A percentile compares a stretch with the other conserved stretches of the same genome.
Conservation (phyloP, 2,888 invertebrate species). For the Drosophila fulvimacula region DNA sequence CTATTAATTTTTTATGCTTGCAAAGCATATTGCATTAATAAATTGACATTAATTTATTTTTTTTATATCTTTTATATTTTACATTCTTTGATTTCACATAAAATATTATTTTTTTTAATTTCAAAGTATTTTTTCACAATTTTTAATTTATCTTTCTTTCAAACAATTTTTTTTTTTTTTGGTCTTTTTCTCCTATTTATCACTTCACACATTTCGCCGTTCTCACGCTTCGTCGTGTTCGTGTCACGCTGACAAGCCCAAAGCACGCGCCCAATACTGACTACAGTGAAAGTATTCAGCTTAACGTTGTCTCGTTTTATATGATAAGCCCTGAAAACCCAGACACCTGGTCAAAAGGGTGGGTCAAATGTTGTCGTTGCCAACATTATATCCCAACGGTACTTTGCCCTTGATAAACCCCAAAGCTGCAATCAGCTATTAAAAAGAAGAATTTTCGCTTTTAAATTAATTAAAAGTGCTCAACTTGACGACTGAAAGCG, state of each 20-base stretch:
- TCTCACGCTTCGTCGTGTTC: not conserved
- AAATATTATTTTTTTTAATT: not conserved
- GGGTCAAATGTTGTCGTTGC: conserved; percentile 27
- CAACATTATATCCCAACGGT: conserved; percentile 37
- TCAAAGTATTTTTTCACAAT: not conserved
- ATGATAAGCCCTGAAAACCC: conserved; percentile 1
- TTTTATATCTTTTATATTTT: too few relatives aligned
- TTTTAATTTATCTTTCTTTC: not conserved
- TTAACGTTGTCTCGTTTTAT: not conserved
- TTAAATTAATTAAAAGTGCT: conserved; percentile 59
- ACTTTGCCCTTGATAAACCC: conserved; percentile 34
- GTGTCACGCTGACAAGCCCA: conserved; percentile 5
- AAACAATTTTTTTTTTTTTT: not conserved
- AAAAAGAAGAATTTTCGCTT: conserved; percentile 52
- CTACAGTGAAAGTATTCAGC: conserved; percentile 1
- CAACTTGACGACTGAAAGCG: not conserved
- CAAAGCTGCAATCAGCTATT: conserved; percentile 50
- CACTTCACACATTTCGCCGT: not conserved
- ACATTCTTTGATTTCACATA: not conserved
- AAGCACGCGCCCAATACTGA: not conserved
- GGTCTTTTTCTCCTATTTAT: not conserved
- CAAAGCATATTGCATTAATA: too few relatives aligned
- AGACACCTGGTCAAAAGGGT: conserved; percentile 9
- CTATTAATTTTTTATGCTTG: too few relatives aligned
- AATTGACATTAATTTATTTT: too few relatives aligned